phyloP scores from a whole-genome alignment of 2,113 vertebrate species.

The Mastomys natalensis region DNA sequence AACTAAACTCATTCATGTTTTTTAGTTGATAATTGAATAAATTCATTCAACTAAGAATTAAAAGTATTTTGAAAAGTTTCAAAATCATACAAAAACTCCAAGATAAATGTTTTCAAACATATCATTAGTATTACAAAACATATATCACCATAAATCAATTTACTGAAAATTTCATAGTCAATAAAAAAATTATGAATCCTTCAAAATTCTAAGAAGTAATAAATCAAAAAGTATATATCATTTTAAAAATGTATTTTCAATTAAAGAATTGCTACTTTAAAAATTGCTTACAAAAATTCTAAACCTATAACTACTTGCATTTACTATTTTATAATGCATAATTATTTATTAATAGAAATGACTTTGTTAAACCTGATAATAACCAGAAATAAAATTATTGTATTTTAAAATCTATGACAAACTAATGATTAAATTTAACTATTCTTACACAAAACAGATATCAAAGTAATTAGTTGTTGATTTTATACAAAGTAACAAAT shows the following conservation, averaged over 20 bases:
- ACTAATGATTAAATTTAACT: constrained; percentile 16
- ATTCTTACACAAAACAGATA: not conserved
- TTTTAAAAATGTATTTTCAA: constrained; percentile 17
- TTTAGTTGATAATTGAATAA: constrained; percentile 58
- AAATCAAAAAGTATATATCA: not conserved
- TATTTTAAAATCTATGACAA: constrained; percentile 9
- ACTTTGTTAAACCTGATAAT: not conserved
- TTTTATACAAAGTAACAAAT: constrained; percentile 44
- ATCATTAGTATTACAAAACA: constrained; percentile 35
- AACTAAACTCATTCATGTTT: constrained; percentile 58
- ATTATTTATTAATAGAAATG: not conserved
- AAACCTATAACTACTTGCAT: not conserved
- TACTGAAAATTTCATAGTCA: not conserved
- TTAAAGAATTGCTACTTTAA: not conserved
- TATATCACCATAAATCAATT: not conserved
- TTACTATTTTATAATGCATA: constrained; percentile 26
- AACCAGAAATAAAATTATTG: not conserved
- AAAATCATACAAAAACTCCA: not conserved
- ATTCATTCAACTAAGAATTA: constrained; percentile 47
- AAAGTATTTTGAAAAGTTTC: constrained; percentile 17
- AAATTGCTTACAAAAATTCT: not conserved
- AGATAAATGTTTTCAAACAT: constrained; percentile 35
- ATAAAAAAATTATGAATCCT: not conserved
- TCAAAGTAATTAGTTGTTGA: not conserved
- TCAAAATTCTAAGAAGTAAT: constrained; percentile 5